Base-by-base conservation (phyloP, 2,888 invertebrate species). In the Thereva nobilitata region DNA sequence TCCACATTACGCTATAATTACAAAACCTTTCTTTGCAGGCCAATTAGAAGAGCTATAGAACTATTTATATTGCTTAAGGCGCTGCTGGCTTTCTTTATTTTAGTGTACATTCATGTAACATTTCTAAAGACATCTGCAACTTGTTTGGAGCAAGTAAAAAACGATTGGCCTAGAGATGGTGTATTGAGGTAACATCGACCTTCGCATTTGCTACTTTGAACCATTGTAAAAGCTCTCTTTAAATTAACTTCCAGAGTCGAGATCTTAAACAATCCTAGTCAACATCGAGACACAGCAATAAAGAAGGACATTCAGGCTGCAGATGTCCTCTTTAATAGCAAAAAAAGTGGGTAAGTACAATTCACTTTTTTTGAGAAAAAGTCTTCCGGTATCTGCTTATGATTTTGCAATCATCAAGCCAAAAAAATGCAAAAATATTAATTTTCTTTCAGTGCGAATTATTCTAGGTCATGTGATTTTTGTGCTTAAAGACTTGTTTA, bases 131-230 rank as follows among this genome's bases (percentile, higher is more conserved):
- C 93, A 69, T 96, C 97, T 5, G 92, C 94, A 64, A 94, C 94
- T 74, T 99, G 99, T 79, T 84, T 99, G 73, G 89, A 93, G 77
- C 89, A 93, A 79, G 88, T 96, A 41, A 88, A 90, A 76, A 87
- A 90, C 72, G 87, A 90, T 8, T 99, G 98, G 98, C 97, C 98
- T 0, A 84, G 94, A 69, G 93, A 96, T 80, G 98, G 98, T 4
- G 94, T 99, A 72, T 83, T 99, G 12, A 73, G 79, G 79, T 77
- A 70, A 70, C 63, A 57, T 35, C 68, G 41, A 6, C 8, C 12
- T 49, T 23, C 34, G 38, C 12, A 49, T 34, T 9, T 40, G 23
- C 23, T 23, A 23, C 23, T 23, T 23, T 23, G 23, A 23, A 23
- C 12, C 42, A 8, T 54, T 40, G n/a, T 9, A 40, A 4, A 7